Conservation (phyloP, 2,888 invertebrate species). For the Epirrhoe tristata region DNA sequence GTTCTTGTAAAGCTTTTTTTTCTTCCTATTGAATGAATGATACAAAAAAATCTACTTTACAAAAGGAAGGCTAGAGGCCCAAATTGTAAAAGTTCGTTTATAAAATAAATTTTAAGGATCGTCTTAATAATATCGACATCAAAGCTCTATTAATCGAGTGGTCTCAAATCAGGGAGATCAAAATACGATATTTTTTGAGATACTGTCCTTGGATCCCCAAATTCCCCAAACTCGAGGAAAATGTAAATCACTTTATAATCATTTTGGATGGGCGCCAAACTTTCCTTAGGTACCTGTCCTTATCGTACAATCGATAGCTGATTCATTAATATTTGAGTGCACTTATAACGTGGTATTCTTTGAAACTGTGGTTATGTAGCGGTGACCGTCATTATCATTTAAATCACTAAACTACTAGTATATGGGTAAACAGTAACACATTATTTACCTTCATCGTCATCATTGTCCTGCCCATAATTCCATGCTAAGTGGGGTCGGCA, state of each 20-base stretch:
- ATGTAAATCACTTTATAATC: slow-evolving; percentile 38
- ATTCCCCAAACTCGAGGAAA: slow-evolving; percentile 35
- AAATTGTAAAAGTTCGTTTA: background rate
- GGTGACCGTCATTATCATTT: background rate
- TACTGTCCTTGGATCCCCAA: slow-evolving; percentile 42
- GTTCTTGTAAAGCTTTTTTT: too few relatives aligned
- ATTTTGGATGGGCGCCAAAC: slow-evolving; percentile 38
- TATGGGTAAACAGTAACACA: too few relatives aligned
- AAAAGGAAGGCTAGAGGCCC: too few relatives aligned
- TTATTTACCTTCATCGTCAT: too few relatives aligned
- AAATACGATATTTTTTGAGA: slow-evolving; percentile 48
- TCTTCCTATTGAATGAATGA: too few relatives aligned
- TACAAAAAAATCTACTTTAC: too few relatives aligned
- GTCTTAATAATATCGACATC: background rate
- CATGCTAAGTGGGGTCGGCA: too few relatives aligned
- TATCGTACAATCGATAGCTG: slow-evolving; percentile 38
- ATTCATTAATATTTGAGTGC: slow-evolving; percentile 43
- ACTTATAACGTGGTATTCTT: slow-evolving; percentile 1
- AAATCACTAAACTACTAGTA: too few relatives aligned
- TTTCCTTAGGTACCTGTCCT: slow-evolving; percentile 35
- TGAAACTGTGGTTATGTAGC: background rate
- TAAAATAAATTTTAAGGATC: background rate
- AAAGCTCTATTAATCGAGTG: background rate
- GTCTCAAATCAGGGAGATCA: slow-evolving; percentile 32
- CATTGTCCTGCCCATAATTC: too few relatives aligned